A percentile compares a stretch with the other conserved stretches of the same genome.
These are phyloP conservation scores for Ceratina australensis DNA, from an alignment of 1,140 invertebrate genomes.

Conservation along the genomic window DNA sequence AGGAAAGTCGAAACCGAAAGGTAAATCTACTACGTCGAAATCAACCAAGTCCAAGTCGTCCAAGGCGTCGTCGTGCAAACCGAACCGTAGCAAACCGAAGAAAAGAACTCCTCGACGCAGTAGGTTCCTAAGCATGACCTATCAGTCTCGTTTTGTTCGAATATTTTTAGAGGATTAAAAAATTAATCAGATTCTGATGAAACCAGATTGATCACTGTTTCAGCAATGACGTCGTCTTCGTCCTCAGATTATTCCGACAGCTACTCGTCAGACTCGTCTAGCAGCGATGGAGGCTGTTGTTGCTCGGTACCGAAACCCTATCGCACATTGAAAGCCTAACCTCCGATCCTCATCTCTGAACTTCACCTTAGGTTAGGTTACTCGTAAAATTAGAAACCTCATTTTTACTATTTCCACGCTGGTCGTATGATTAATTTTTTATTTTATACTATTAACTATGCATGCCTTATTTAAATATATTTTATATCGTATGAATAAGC, in stretches of 20 bases:
- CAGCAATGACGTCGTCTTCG: neutral
- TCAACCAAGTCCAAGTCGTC: neutral
- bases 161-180: no score
- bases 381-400: neutral
- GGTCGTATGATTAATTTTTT: no score
- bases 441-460: neutral
- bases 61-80: neutral
- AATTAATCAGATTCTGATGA: no score
- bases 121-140: neutral
- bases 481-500: neutral
- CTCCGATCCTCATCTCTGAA: neutral
- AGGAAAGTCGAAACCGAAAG: conserved; percentile 4
- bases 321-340: neutral
- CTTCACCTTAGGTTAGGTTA: neutral
- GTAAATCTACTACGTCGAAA: neutral
- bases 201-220: neutral
- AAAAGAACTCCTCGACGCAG: neutral
- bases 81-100: neutral
- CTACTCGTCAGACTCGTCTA: neutral
- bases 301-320: neutral
- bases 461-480: neutral
- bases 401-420: neutral
- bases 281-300: neutral
- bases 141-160: neutral
- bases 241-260: conserved; percentile 13